These are phyloP conservation scores for Bambusicola thoracicus DNA, from an alignment of 2,113 vertebrate species.

Conservation along the genomic window DNA sequence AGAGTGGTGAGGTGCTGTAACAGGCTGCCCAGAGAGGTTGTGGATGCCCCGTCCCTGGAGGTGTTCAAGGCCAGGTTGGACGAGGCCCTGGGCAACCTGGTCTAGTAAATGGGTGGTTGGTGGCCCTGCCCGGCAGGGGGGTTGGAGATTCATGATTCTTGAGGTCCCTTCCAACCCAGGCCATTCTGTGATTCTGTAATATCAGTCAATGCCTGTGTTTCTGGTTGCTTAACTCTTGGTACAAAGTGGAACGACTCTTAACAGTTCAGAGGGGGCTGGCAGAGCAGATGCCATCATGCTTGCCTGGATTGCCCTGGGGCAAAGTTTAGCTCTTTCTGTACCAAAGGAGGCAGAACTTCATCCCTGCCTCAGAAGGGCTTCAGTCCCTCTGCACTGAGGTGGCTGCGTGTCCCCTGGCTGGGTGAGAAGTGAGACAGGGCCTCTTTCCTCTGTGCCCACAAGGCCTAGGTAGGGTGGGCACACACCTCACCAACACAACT, in stretches of 20 bases:
- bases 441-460: neutral
- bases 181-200: no score
- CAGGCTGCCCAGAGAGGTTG: no score
- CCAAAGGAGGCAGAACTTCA: neutral
- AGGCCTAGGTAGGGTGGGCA: neutral
- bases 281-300: neutral
- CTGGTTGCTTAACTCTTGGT: neutral
- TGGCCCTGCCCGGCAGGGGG: no score
- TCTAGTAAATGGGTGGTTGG: no score
- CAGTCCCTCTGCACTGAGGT: neutral
- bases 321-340: neutral
- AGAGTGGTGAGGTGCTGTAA: no score
- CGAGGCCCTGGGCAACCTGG: no score
- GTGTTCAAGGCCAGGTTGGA: no score
- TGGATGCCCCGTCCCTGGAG: no score
- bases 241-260: accelerated
- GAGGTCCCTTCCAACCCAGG: no score
- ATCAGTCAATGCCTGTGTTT: neutral
- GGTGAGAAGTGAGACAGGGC: neutral
- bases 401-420: accelerated
- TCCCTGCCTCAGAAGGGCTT: neutral
- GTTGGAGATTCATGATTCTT: no score
- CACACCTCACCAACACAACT: neutral
- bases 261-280: neutral
- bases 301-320: neutral